phyloP scores from a whole-genome alignment of 2,113 vertebrate species.

The Pelusios castaneus region DNA sequence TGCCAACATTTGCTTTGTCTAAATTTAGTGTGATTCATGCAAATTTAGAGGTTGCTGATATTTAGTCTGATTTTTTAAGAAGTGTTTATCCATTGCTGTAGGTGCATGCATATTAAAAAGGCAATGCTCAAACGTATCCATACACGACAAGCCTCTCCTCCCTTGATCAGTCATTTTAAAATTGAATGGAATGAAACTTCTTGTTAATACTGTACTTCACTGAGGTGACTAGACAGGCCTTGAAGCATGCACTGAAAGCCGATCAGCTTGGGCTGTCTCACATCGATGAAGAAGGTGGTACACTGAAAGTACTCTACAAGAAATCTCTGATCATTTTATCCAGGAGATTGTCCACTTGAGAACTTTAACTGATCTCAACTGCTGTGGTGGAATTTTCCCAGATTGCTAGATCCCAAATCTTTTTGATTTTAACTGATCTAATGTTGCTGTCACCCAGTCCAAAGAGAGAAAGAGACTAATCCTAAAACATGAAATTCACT shows the following conservation, averaged over 20 bases:
- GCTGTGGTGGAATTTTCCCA: neutral
- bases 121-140: neutral
- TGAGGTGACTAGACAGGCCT: neutral
- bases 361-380: neutral
- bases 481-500: accelerated
- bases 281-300: neutral
- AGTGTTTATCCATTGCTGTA: neutral
- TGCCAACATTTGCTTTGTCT: neutral
- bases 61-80: neutral
- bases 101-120: too few species aligned
- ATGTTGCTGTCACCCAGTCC: neutral
- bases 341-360: neutral
- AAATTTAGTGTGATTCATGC: neutral
- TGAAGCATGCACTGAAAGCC: neutral
- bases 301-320: neutral
- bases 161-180: neutral
- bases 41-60: neutral
- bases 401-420: neutral
- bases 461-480: neutral
- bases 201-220: neutral
- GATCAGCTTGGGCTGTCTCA: neutral
- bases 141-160: accelerated
- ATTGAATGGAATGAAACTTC: neutral
- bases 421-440: neutral
- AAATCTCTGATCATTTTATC: neutral